A percentile compares a stretch with the other conserved stretches of the same genome.
phyloP scores from a whole-genome alignment of 1,140 invertebrate genomes.

The Cheumatopsyche charites region DNA sequence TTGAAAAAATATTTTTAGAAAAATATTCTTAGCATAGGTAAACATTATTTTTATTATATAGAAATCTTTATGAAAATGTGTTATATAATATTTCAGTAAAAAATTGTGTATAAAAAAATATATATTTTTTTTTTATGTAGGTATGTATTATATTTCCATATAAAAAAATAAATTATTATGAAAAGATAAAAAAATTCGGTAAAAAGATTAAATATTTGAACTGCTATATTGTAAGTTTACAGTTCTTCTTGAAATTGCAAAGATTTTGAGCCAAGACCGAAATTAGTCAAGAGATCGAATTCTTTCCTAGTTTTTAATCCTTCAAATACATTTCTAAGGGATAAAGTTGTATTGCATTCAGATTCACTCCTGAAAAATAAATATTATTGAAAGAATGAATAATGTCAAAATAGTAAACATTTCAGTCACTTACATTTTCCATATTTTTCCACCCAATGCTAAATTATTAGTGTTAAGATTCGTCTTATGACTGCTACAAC shows the following conservation, averaged over 20 bases:
- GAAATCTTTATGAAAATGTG: too few species aligned
- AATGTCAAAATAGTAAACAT: neutral
- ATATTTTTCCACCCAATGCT: slow-evolving; percentile 21
- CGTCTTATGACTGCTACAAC: slow-evolving; percentile 28
- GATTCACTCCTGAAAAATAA: slow-evolving; percentile 36
- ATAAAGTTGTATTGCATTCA: slow-evolving; percentile 23
- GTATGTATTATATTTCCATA: too few species aligned
- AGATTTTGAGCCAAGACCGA: slow-evolving; percentile 35
- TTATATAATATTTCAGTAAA: too few species aligned
- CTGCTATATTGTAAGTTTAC: too few species aligned
- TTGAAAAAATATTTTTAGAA: too few species aligned
- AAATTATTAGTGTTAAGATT: slow-evolving; percentile 29
- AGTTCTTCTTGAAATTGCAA: slow-evolving; percentile 33
- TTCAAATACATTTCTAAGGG: slow-evolving; percentile 42
- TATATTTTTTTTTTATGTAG: too few species aligned
- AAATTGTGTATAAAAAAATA: too few species aligned
- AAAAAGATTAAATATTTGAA: slow-evolving; percentile 1
- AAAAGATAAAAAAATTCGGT: slow-evolving; percentile 10
- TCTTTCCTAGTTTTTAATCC: slow-evolving; percentile 38
- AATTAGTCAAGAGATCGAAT: slow-evolving; percentile 44
- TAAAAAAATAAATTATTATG: too few species aligned
- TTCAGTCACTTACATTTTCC: slow-evolving; percentile 20
- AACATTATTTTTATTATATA: too few species aligned
- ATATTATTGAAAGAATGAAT: slow-evolving; percentile 13
- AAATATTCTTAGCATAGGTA: too few species aligned